Evolutionary conservation across 2,113 vertebrate species (phyloP).

Genomic region (Catharus fuscescens): DNA sequence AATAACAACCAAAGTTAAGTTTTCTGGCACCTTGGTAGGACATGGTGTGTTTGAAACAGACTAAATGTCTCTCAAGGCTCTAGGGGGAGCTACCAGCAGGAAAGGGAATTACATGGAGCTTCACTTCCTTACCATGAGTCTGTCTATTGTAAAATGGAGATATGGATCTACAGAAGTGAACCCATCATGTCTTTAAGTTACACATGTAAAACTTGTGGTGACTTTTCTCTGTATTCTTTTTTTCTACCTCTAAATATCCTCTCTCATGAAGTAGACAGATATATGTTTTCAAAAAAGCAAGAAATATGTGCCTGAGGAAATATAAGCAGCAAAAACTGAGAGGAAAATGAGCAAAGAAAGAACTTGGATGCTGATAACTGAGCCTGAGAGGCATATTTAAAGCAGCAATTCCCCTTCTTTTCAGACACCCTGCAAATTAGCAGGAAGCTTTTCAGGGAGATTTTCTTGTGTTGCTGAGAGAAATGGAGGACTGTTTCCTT

Average conservation of each 20-base stretch:
- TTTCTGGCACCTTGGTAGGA: neutral
- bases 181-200: neutral
- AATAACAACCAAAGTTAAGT: neutral
- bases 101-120: neutral
- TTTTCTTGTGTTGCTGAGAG: neutral
- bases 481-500: neutral
- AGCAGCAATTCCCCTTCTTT: neutral
- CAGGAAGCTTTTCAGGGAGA: neutral
- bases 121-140: neutral
- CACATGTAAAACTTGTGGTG: neutral
- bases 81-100: neutral
- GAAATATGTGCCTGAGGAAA: neutral
- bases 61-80: neutral
- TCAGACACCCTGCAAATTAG: neutral
- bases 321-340: neutral
- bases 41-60: neutral
- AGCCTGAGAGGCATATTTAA: neutral
- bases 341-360: neutral
- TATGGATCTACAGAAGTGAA: neutral
- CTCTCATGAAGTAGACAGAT: neutral
- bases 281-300: neutral
- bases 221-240: neutral
- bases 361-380: neutral
- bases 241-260: neutral
- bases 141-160: neutral